Percentiles rank a stretch among this genome's conserved stretches.
phyloP scores from a whole-genome alignment of 2,888 invertebrate species.

The Amblyteles armatorius region DNA sequence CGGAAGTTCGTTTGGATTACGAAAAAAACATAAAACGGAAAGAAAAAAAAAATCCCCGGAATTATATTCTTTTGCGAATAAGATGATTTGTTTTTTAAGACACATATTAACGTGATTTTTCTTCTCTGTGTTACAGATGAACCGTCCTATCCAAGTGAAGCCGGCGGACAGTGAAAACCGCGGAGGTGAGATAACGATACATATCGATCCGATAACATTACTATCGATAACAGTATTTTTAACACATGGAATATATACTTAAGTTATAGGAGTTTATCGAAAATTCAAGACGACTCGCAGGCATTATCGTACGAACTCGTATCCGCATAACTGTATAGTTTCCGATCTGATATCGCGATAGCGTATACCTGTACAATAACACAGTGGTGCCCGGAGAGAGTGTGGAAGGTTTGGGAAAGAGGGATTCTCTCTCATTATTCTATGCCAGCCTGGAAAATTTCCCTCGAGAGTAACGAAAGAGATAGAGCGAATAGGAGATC shows the following conservation, averaged over 20 bases:
- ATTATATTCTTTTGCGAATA: neutral
- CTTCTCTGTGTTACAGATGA: constrained; percentile 94
- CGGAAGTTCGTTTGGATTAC: constrained; percentile 4
- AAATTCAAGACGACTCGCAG: constrained; percentile 35
- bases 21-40: neutral
- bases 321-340: constrained; percentile 17
- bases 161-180: constrained; percentile 99
- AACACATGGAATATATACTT: constrained; percentile 54
- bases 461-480: constrained; percentile 53
- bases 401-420: constrained; percentile 47
- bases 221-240: constrained; percentile 53
- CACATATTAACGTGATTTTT: constrained; percentile 63
- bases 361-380: constrained; percentile 35
- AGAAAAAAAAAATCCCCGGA: constrained; percentile 14
- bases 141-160: constrained; percentile 99
- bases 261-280: constrained; percentile 60
- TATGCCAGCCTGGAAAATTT: constrained; percentile 64
- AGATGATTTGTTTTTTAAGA: neutral
- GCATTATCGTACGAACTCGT: constrained; percentile 52
- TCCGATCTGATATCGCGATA: constrained; percentile 42
- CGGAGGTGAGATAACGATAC: constrained; percentile 90
- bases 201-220: constrained; percentile 65
- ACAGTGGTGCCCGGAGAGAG: constrained; percentile 23
- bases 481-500: neutral
- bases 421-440: constrained; percentile 62